A percentile compares a stretch with the other conserved stretches of the same genome.
Conservation (phyloP, 1,140 invertebrate species). For the Capitella teleta region DNA sequence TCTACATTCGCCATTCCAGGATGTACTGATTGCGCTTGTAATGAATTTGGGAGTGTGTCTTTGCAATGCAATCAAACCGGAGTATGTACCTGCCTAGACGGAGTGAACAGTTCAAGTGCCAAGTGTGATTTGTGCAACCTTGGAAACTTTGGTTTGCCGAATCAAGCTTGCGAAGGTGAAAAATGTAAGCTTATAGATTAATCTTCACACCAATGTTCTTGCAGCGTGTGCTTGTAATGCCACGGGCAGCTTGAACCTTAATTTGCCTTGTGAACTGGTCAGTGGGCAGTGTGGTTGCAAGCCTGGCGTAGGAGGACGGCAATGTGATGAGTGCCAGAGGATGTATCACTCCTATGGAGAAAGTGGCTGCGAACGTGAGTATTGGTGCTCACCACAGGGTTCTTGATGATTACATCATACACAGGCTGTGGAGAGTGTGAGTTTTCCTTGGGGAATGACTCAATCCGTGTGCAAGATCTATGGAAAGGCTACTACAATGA, state of each 20-base stretch:
- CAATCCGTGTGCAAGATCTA: not conserved
- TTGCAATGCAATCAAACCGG: constrained; percentile 47
- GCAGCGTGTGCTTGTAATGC: constrained; percentile 66
- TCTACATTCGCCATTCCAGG: no score
- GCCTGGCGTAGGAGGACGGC: constrained; percentile 12
- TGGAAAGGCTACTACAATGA: constrained; percentile 6
- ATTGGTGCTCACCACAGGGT: not conserved
- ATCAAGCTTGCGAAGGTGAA: constrained; percentile 17
- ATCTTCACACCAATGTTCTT: not conserved
- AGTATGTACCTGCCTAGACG: constrained; percentile 65
- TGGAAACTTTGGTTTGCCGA: constrained; percentile 85
- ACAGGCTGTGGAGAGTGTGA: constrained; percentile 4
- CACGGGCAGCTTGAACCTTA: constrained; percentile 56
- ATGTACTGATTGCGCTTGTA: constrained; percentile 16
- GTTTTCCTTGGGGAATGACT: constrained; percentile 4
- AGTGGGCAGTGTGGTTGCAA: constrained; percentile 17
- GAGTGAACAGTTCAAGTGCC: not conserved
- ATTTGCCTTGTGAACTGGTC: not conserved
- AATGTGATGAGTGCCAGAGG: constrained; percentile 9
- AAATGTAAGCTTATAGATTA: not conserved
- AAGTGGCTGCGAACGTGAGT: not conserved
- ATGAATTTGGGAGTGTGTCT: constrained; percentile 12
- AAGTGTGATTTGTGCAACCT: constrained; percentile 68
- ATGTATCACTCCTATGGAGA: not conserved
- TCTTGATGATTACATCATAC: not conserved